Evolutionary conservation across 2,113 vertebrate genomes (phyloP).

Genomic region (Gallinago undulata): DNA sequence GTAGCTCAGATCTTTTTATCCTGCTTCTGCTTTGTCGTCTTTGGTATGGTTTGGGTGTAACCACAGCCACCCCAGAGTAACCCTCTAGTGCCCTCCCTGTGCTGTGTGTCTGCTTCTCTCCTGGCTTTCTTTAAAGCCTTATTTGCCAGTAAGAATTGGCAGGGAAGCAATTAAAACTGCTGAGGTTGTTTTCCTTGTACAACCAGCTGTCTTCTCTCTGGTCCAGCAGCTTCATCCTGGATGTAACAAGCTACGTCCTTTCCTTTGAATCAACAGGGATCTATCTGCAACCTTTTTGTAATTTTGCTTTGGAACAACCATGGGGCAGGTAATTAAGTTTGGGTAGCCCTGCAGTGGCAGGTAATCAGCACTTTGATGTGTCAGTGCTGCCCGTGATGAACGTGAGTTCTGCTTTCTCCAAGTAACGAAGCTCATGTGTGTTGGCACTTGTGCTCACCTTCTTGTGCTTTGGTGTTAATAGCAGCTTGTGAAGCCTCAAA

Average conservation of each 20-base stretch:
- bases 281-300: background rate
- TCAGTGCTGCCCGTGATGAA: background rate
- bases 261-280: background rate
- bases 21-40: background rate
- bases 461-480: background rate
- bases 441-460: background rate
- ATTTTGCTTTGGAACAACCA: background rate
- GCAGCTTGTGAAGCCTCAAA: background rate
- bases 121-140: background rate
- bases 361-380: background rate
- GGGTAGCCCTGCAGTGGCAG: background rate
- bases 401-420: background rate
- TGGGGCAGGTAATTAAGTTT: background rate
- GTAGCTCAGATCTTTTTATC: background rate
- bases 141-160: background rate
- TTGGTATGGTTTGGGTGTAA: background rate
- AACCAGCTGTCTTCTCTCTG: background rate
- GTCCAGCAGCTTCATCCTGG: background rate
- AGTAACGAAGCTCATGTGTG: background rate
- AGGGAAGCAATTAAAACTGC: background rate
- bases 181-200: too few relatives aligned
- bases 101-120: background rate
- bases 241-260: background rate
- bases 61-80: background rate
- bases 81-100: background rate